Percentiles rank a stretch among this genome's conserved stretches.
phyloP scores from a whole-genome alignment of 92 coral and sea anemone genomes.

The Palythoa grandiflora region DNA sequence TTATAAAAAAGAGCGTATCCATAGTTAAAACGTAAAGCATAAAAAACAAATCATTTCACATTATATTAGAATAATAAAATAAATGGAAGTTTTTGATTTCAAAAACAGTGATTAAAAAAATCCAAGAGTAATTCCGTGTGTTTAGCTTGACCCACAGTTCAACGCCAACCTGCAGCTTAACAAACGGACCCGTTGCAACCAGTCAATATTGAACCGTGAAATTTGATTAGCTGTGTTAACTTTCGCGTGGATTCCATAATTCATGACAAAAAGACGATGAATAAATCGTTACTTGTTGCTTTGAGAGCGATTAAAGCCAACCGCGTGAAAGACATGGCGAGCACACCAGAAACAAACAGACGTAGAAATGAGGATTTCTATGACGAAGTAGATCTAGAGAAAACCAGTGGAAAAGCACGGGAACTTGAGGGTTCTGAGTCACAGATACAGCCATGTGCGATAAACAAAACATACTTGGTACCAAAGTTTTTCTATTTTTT shows the following conservation, averaged over 20 bases:
- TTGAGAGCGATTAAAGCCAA: background rate
- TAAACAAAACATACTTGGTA: slow-evolving; percentile 76
- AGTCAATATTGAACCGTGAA: background rate
- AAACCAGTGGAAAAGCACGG: background rate
- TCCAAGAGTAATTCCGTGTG: background rate
- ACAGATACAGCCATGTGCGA: slow-evolving; percentile 48
- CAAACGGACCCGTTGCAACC: slow-evolving; percentile 22
- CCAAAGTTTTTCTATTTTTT: slow-evolving; percentile 86
- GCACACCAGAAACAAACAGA: background rate
- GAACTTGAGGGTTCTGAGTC: background rate
- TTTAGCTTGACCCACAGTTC: background rate
- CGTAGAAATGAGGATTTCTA: background rate
- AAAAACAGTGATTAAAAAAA: background rate
- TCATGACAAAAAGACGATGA: slow-evolving; percentile 4
- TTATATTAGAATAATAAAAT: background rate
- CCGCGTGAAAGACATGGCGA: slow-evolving; percentile 6
- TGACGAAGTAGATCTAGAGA: slow-evolving; percentile 35
- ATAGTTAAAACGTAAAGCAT: too few species aligned
- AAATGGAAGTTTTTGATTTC: background rate
- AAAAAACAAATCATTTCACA: too few species aligned
- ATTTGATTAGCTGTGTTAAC: slow-evolving; percentile 24
- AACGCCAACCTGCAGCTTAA: background rate
- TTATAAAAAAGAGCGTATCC: too few species aligned
- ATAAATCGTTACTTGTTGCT: slow-evolving; percentile 2
- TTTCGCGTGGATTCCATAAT: slow-evolving; percentile 41